Evolutionary conservation across 2,113 vertebrate species (phyloP), one percentile per base, ranked within the genome.

Genomic region (Solea senegalensis): DNA sequence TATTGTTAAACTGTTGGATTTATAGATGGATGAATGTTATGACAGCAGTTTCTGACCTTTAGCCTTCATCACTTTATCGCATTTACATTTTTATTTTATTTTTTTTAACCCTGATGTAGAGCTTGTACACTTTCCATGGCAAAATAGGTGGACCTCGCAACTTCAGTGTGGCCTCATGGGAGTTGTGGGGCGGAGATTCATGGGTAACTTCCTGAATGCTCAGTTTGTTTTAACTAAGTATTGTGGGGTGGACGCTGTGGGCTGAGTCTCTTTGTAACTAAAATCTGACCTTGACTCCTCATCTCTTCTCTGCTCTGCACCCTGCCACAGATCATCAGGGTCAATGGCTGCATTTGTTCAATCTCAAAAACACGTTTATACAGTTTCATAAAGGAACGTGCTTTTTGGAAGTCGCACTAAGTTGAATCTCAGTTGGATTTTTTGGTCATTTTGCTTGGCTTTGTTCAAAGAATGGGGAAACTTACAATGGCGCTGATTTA

Each of bases 181-280:
- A 95, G 91, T 90, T 94, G 74, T 90, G 90, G 93, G 92, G 88
- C 87, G 93, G 92, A 94, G 94, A 94, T 86, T 95, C 86, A 76
- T 95, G 95, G 91, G 92, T 94, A 94, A 90, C 78, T 81, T 86
- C 75, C 89, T 89, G 90, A 88, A 85, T 93, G 89, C 89, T 78
- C 69, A 78, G 82, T 86, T 86, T 92, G 90, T 89, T 59, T 16
- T 59, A 88, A 78, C 76, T 81, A 72, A 79, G 81, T 68, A 70
- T 80, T 49, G 34, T 56, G 53, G 66, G 66, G 56, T 50, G 14
- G 16, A 41, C n/a, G 73, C 63, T 73, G 56, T 58, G 71, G 72
- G 65, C 68, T 74, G 58, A 66, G 64, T 81, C 50, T 78, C 64
- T 56, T 76, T 62, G 40, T 56, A 63, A 61, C 74, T 52, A 8